Conservation (phyloP, 2,113 vertebrate genomes). For the Poecilia latipinna region DNA sequence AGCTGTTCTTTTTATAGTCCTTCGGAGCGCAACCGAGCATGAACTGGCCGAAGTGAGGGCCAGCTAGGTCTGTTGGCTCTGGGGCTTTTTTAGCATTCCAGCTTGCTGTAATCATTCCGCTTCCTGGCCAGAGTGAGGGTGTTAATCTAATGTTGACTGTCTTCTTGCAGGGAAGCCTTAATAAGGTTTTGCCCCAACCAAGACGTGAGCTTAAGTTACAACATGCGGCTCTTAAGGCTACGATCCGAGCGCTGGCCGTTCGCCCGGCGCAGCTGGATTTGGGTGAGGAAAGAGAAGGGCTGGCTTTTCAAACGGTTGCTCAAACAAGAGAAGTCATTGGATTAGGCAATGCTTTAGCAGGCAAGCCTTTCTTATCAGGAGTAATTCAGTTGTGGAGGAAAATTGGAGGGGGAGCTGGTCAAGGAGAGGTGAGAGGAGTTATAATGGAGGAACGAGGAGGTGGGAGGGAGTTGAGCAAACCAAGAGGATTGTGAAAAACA, state of each 20-base stretch:
- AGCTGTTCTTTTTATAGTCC: slow-evolving; percentile 71
- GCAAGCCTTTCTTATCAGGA: slow-evolving; percentile 46
- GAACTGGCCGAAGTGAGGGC: slow-evolving; percentile 51
- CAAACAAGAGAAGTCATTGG: slow-evolving; percentile 60
- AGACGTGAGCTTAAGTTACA: slow-evolving; percentile 51
- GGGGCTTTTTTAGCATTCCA: slow-evolving; percentile 28
- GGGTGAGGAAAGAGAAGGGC: slow-evolving; percentile 40
- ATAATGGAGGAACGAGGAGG: slow-evolving; percentile 39
- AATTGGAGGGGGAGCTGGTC: slow-evolving; percentile 30
- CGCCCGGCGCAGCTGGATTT: slow-evolving; percentile 48
- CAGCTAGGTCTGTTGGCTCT: slow-evolving; percentile 26
- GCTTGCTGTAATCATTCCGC: slow-evolving; percentile 48
- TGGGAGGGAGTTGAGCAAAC: slow-evolving; percentile 36
- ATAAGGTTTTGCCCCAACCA: slow-evolving; percentile 51
- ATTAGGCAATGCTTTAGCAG: slow-evolving; percentile 65
- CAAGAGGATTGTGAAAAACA: slow-evolving; percentile 44
- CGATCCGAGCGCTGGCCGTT: slow-evolving; percentile 45
- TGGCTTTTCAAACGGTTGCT: slow-evolving; percentile 42
- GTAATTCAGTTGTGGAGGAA: slow-evolving; percentile 37
- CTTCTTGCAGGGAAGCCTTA: slow-evolving; percentile 50
- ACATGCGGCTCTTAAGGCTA: slow-evolving; percentile 49
- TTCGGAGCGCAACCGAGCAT: slow-evolving; percentile 47
- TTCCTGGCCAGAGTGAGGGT: slow-evolving; percentile 43
- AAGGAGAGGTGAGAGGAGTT: slow-evolving; percentile 30
- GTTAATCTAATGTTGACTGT: slow-evolving; percentile 63